phyloP scores from a whole-genome alignment of 92 coral and sea anemone species.

The Scolanthus callimorphus region DNA sequence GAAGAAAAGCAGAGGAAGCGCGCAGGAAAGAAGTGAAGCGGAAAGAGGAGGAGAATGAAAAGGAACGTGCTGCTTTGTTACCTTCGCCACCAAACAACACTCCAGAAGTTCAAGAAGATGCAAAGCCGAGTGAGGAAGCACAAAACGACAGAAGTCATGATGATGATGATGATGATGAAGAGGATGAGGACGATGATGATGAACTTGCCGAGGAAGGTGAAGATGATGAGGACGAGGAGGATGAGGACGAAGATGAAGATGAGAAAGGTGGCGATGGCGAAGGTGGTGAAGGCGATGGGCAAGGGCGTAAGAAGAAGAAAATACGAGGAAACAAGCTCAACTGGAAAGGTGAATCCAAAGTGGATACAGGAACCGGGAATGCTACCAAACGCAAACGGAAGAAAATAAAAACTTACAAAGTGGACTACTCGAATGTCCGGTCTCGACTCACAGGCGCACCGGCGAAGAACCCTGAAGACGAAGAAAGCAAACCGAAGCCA shows the following conservation, averaged over 20 bases:
- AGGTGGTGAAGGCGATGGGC: not conserved
- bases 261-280: constrained; percentile 15
- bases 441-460: constrained; percentile 42
- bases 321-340: constrained; percentile 53
- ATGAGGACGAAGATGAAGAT: constrained; percentile 13
- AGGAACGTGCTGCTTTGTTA: no score
- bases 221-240: constrained; percentile 5
- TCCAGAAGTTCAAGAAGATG: not conserved
- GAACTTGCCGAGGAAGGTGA: constrained; percentile 12
- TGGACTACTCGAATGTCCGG: constrained; percentile 68
- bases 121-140: not conserved
- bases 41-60: not conserved
- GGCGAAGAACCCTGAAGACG: constrained; percentile 8
- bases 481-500: constrained; percentile 8
- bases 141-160: constrained; percentile 6
- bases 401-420: constrained; percentile 58
- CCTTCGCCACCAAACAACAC: not conserved
- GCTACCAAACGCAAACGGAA: constrained; percentile 23
- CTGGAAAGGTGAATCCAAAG: constrained; percentile 78
- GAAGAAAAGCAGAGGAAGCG: not conserved
- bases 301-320: not conserved
- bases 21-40: not conserved
- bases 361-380: constrained; percentile 46
- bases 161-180: constrained; percentile 3
- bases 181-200: constrained; percentile 4